Conservation (phyloP, 2,113 vertebrate genomes). For the Ageneiosus marmoratus region DNA sequence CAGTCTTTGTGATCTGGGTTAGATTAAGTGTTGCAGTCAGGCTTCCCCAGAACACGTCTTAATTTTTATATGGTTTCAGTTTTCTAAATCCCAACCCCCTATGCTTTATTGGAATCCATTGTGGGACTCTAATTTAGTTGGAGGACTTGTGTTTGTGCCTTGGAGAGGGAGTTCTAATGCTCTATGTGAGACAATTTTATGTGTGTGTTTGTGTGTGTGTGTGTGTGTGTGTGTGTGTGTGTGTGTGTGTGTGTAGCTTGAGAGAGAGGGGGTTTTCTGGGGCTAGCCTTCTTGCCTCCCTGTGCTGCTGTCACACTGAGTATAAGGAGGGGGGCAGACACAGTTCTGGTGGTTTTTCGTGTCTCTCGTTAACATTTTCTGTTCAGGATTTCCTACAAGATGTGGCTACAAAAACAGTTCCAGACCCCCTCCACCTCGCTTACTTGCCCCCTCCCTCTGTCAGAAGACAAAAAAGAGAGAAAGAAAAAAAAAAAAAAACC, state of each 20-base stretch:
- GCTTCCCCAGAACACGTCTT: constrained; percentile 46
- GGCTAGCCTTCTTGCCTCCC: constrained; percentile 48
- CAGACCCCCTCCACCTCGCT: constrained; percentile 58
- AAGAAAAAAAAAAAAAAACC: constrained; percentile 33
- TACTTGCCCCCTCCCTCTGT: constrained; percentile 47
- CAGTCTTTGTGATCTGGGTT: constrained; percentile 58
- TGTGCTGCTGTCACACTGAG: constrained; percentile 51
- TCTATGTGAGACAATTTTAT: constrained; percentile 22
- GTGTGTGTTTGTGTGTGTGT: constrained; percentile 23
- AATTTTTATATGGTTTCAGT: constrained; percentile 57
- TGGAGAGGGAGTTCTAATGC: constrained; percentile 11
- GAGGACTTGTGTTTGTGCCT: constrained; percentile 42
- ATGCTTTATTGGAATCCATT: constrained; percentile 48
- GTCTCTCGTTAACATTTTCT: constrained; percentile 77
- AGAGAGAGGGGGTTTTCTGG: neutral
- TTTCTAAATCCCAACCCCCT: constrained; percentile 41
- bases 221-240: constrained; percentile 38
- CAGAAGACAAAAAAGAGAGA: constrained; percentile 38
- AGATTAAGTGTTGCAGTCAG: constrained; percentile 62
- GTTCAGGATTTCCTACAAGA: constrained; percentile 76
- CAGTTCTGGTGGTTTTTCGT: constrained; percentile 64
- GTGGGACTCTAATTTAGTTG: constrained; percentile 40
- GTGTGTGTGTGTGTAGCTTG: neutral
- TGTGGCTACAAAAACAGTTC: constrained; percentile 66
- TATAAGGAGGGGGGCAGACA: constrained; percentile 56